Base-by-base conservation (phyloP, 2,888 invertebrate species). In the Himalopsyche tibetana region DNA sequence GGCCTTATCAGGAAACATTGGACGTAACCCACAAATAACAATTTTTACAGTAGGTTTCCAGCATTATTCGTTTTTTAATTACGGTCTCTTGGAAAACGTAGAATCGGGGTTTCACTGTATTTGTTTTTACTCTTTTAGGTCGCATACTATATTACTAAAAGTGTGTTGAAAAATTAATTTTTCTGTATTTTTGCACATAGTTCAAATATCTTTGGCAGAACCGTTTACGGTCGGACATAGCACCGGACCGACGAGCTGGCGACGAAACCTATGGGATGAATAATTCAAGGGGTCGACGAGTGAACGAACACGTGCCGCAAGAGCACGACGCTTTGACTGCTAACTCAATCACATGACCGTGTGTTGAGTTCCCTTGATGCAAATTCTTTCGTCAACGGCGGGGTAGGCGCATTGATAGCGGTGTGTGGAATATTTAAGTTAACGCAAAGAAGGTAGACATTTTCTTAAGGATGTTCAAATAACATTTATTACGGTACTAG, bases 261-360 rank as follows among this genome's bases (percentile, higher is more conserved):
- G 63, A 63, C 63, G 63, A 63, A 56, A 63, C 63, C 63, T 63
- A 63, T 28, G 19, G 28, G 63, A 63, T 63, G 63, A 63, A 63
- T 63, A 63, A 63, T 63, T 63, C 63, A 63, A 63, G 63, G 63
- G 63, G 63, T 63, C 63, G 63, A 11, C n/a, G n/a, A 63, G 63
- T 63, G 63, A 63, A 63, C 63, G 63, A 63, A 63, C 63, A 63
- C 63, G 63, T 63, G 63, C 63, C 6, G 63, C 8, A 8, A 6
- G 63, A 28, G 63, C 63, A 19, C 63, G 19, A 11, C 63, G 63
- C 63, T 63, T 63, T 63, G 63, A 63, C 63, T 63, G 28, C 63
- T 63, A 63, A 63, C 63, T 63, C 63, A 28, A 63, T 63, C 63
- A 63, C 63, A 63, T 28, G 63, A 28, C 63, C 63, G 63, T 63